Evolutionary conservation across 2,113 vertebrate genomes (phyloP), one percentile per base, ranked within the genome.

Genomic region (Notiomystis cincta): DNA sequence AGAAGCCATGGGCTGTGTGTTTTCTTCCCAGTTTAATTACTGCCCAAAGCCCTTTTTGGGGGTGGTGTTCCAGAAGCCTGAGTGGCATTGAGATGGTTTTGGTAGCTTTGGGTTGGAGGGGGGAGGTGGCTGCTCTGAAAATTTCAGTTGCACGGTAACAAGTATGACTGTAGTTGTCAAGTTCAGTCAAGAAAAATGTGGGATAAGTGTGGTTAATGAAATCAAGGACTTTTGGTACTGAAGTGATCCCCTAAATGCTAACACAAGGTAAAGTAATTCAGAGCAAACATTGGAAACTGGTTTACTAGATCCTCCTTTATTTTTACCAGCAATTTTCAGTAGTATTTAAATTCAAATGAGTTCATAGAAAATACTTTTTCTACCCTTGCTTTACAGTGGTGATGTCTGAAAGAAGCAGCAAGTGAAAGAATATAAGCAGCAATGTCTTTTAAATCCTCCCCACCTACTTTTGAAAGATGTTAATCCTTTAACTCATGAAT

Each of bases 141-240:
- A 66, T 14, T 48, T 71, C 27, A 45, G 0, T 45, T 73, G 33
- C 33, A 15, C 6, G 4, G 45, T 58, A 53, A 31, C 0, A 1
- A 80, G 19, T 11, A 7, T 67, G 30, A 14, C 24, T 35, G 6
- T 37, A 38, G 27, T 66, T 56, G 24, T 13, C 27, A 22, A 60
- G 45, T 35, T 87, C 45, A 53, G 62, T 78, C 37, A 66, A 90
- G 47, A 54, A 67, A 89, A 87, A 56, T 0, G 3, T 31, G 30
- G 38, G 23, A 20, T 78, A 64, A 61, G 27, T 45, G 38, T 30
- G 8, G 16, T 79, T 85, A 82, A 66, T 54, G n/a, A 87, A 72
- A 61, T 70, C 14, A 44, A 75, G 51, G 57, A 23, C 73, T 85
- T n/a, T 2, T 35, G 35, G 20, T 82, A 45, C 42, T 57, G 69